Percentiles rank a stretch among this genome's conserved stretches.
Evolutionary conservation across 2,113 vertebrate genomes (phyloP).

Genomic region (Cephalophus harveyi): DNA sequence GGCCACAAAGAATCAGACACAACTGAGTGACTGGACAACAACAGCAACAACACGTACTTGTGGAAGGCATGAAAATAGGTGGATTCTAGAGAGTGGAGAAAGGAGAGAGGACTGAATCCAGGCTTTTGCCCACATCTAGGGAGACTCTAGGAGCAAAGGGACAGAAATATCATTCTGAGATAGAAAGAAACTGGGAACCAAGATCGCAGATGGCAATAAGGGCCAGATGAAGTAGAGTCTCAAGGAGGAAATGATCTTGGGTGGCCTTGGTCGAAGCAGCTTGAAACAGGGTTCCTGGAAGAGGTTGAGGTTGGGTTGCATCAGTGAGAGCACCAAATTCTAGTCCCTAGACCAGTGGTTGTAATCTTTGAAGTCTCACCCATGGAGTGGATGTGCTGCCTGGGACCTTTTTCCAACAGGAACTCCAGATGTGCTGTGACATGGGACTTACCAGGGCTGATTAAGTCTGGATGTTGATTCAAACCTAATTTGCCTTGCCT

Average conservation of each 20-base stretch:
- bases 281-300: neutral
- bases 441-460: neutral
- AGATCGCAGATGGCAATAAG: neutral
- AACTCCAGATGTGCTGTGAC: neutral
- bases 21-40: neutral
- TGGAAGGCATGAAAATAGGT: neutral
- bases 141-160: neutral
- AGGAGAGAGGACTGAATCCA: neutral
- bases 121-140: neutral
- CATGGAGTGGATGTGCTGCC: neutral
- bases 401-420: neutral
- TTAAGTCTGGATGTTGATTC: neutral
- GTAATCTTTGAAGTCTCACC: neutral
- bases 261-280: neutral
- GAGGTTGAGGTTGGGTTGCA: neutral
- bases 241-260: neutral
- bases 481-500: neutral
- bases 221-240: neutral
- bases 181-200: neutral
- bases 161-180: neutral
- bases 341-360: neutral
- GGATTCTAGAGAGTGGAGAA: neutral
- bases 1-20: neutral
- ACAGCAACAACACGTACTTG: neutral
- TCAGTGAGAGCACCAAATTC: neutral